Evolutionary conservation across 2,797 vertebrate species (phyloP).

Genomic region (Melopsittacus undulatus): DNA sequence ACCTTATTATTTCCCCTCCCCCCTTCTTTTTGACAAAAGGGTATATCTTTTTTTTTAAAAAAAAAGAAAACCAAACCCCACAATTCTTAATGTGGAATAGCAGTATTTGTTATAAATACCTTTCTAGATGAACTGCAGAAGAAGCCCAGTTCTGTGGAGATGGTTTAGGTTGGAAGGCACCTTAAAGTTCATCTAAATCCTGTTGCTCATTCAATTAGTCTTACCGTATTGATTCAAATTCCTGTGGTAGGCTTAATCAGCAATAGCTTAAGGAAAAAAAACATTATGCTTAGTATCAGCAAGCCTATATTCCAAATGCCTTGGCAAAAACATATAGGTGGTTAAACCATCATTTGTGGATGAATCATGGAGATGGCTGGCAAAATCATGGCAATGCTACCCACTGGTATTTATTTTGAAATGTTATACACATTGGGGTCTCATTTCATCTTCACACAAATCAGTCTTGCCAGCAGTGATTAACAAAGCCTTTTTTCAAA

Average conservation of each 20-base stretch:
- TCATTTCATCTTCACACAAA: slow-evolving; percentile 1
- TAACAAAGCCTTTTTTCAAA: not conserved
- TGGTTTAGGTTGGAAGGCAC: not conserved
- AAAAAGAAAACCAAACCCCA: not conserved
- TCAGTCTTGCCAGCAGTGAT: not conserved
- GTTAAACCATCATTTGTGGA: not conserved
- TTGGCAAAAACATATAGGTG: not conserved
- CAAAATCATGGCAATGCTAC: not conserved
- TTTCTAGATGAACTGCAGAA: not conserved
- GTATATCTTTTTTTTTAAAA: not conserved
- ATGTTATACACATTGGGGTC: not conserved
- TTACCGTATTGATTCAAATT: not conserved
- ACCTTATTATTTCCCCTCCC: not conserved
- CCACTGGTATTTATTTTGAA: not conserved
- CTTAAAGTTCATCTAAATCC: not conserved
- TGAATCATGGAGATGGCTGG: not conserved
- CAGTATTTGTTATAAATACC: not conserved
- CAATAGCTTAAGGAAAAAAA: not conserved
- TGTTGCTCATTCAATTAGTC: not conserved
- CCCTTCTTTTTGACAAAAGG: not conserved
- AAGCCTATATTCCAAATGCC: not conserved
- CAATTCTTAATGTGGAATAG: not conserved
- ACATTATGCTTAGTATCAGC: not conserved
- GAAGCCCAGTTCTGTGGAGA: not conserved
- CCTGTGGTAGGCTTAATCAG: not conserved